Conservation (phyloP, 2,888 invertebrate species). For the Cremastinae sp. region DNA sequence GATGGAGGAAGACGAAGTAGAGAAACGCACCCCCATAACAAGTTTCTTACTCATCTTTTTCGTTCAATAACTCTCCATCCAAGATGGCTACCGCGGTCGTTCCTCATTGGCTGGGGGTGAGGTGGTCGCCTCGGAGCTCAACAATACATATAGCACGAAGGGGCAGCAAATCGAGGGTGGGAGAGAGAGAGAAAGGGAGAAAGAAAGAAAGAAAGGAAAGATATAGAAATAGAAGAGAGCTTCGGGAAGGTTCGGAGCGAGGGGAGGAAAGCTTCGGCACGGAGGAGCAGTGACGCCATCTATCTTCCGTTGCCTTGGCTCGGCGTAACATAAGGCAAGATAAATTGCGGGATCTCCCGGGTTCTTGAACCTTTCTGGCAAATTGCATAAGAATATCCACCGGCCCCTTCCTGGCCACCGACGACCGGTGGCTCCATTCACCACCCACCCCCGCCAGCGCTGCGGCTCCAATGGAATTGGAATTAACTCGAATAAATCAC, state of each 20-base stretch:
- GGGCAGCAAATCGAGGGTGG: constrained; percentile 22
- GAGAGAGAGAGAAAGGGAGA: constrained; percentile 42
- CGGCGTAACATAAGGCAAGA: constrained; percentile 81
- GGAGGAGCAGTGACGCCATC: constrained; percentile 80
- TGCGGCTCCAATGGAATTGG: constrained; percentile 81
- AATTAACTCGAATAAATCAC: constrained; percentile 80
- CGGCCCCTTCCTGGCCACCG: constrained; percentile 67
- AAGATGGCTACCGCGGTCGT: constrained; percentile 81
- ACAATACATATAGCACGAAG: constrained; percentile 40
- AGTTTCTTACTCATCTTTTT: constrained; percentile 81
- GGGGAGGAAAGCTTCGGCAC: constrained; percentile 63
- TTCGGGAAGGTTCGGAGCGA: constrained; percentile 59
- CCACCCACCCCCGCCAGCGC: constrained; percentile 65
- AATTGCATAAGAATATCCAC: constrained; percentile 81
- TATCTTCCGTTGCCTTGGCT: constrained; percentile 81
- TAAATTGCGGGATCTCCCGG: constrained; percentile 81
- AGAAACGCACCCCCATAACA: constrained; percentile 79
- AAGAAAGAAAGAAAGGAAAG: constrained; percentile 42
- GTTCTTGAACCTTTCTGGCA: constrained; percentile 81
- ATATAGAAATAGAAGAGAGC: constrained; percentile 49
- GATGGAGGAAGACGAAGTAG: constrained; percentile 46
- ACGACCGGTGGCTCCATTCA: constrained; percentile 59
- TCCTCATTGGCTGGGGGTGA: constrained; percentile 80
- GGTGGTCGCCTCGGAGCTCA: constrained; percentile 76
- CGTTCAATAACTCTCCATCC: constrained; percentile 81